Conservation (phyloP, 2,888 invertebrate genomes). For the Brachyopa scutellaris region DNA sequence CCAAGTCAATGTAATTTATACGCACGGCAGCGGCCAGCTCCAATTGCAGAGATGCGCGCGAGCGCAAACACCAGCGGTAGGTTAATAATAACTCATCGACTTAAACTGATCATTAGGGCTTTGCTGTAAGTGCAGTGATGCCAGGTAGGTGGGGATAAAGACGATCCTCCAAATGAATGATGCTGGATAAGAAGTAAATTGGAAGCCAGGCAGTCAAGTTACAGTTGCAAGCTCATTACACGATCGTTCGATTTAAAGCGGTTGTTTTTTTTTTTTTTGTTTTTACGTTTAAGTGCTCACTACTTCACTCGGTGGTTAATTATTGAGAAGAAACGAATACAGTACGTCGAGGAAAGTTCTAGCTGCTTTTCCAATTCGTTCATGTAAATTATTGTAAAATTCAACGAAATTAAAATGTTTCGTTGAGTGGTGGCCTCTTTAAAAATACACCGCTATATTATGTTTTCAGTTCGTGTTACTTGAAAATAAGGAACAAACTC, state of each 20-base stretch:
- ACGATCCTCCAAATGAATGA: conserved; percentile 26
- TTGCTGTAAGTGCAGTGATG: conserved; percentile 18
- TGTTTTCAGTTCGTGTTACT: too few relatives aligned
- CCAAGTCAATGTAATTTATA: conserved; percentile 48
- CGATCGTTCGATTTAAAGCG: conserved; percentile 13
- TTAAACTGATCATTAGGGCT: conserved; percentile 66
- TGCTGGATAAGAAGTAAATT: conserved; percentile 2
- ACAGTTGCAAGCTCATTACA: conserved; percentile 64
- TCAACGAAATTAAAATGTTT: too few relatives aligned
- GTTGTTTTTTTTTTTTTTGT: conserved; percentile 6
- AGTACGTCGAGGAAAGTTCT: conserved; percentile 12
- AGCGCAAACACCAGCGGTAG: conserved; percentile 49
- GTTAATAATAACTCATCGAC: conserved; percentile 69
- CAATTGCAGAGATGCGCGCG: conserved; percentile 59
- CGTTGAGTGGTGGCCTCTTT: too few relatives aligned
- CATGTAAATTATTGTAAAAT: too few relatives aligned
- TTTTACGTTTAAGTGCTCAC: conserved; percentile 31
- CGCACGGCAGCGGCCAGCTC: conserved; percentile 35
- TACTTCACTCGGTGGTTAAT: conserved; percentile 44
- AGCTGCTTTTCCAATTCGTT: too few relatives aligned
- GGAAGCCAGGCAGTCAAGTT: conserved; percentile 34
- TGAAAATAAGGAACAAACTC: too few relatives aligned
- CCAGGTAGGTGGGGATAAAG: conserved; percentile 44
- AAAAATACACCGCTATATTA: too few relatives aligned
- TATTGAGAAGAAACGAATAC: conserved; percentile 3